Evolutionary conservation across 2,888 invertebrate species (phyloP), one percentile per base, ranked within the genome.

Genomic region (Celastrina argiolus): DNA sequence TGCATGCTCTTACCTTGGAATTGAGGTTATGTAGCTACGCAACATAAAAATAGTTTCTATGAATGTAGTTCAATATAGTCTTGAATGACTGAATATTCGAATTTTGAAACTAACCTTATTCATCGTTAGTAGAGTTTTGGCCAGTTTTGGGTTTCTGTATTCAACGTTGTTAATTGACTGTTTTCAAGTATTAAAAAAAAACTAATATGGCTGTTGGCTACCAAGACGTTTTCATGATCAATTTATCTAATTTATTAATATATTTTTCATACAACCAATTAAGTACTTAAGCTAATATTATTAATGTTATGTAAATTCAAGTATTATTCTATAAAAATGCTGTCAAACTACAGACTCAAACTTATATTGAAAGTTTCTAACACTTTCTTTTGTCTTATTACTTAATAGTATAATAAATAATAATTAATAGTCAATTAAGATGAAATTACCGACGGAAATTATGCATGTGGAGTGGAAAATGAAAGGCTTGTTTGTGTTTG

Each of bases 1-100:
- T 70, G 70, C 70, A 71, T 72, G 69, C 71, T 67, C 56, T 67
- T 66, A 67, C 76, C 75, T 76, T 74, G 75, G 71, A 67, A 39
- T 59, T 69, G 69, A 75, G 74, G 75, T 68, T 72, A 69, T 42
- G 18, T 16, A 56, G 26, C 63, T 31, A 22, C 26, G 58, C 51
- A 61, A 65, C 36, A 65, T 31, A 58, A 64, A 45, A 51, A 51
- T 51, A 51, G 51, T 51, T 51, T 51, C 51, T 51, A 51, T 51
- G 22, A 51, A 51, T 51, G 22, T 51, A 51, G 51, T 51, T 51
- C 51, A 51, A 45, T 45, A 18, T 45, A 45, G 18, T 45, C 45
- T 45, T 45, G 18, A 45, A 22, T 14, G 51, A 26, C 22, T 5
- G 22, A n/a, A n/a, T n/a, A n/a, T n/a, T n/a, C n/a, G n/a, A n/a